Evolutionary conservation across 2,797 vertebrate species (phyloP).

Genomic region (Lithobates sylvaticus): DNA sequence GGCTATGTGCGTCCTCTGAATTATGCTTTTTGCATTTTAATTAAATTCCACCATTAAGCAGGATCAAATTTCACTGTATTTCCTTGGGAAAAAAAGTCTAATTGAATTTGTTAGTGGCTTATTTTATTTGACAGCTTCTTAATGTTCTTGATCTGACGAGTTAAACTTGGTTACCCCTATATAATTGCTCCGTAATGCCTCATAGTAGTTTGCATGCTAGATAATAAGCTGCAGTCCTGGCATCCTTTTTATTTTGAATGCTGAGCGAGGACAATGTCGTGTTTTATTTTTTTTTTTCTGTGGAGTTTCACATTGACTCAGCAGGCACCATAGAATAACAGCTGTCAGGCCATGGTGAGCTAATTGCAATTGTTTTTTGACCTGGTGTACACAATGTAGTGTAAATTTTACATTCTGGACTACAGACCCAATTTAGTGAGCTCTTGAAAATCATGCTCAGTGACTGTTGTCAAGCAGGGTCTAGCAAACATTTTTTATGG

Average conservation of each 20-base stretch:
- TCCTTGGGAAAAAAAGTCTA: conserved; percentile 71
- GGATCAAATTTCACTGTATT: conserved; percentile 73
- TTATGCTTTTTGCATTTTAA: conserved; percentile 52
- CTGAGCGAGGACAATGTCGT: neutral
- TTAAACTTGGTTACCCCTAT: conserved; percentile 78
- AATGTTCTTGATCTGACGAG: conserved; percentile 74
- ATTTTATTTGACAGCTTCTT: conserved; percentile 77
- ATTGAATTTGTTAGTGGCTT: conserved; percentile 77
- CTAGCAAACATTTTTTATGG: too few species aligned
- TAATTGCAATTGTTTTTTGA: neutral
- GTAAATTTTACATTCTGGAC: neutral
- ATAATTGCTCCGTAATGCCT: conserved; percentile 67
- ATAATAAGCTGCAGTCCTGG: conserved; percentile 35
- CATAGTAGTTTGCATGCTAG: conserved; percentile 67
- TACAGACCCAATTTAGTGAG: neutral
- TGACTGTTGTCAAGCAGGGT: too few species aligned
- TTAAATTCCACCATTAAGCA: conserved; percentile 70
- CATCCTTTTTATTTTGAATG: conserved; percentile 11
- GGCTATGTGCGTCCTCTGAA: conserved; percentile 13
- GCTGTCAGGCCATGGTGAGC: conserved; percentile 10
- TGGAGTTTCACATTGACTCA: neutral
- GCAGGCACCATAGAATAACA: conserved; percentile 20
- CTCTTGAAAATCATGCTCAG: neutral
- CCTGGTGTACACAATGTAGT: neutral
- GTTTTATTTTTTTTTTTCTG: neutral